Base-by-base conservation (phyloP, 2,113 vertebrate species). In the Haemorhous mexicanus region DNA sequence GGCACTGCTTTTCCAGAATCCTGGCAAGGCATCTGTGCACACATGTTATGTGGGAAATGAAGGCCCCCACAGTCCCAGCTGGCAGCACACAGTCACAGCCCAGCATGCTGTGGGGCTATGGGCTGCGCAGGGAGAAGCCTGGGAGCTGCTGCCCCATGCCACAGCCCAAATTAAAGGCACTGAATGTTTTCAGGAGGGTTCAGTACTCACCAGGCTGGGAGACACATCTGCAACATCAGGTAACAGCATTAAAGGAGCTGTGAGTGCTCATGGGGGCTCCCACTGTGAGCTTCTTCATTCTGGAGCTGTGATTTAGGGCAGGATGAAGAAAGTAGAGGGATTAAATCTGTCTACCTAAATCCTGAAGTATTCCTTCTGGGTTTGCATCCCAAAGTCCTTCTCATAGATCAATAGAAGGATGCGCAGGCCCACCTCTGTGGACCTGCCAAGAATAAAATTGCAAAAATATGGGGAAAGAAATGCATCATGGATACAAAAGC, bases 271-370 rank as follows among this genome's bases (percentile, higher is more conserved):
- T 22, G 44, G 55, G 2, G 0, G 28, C 24, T 90, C 74, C 63
- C 1, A 1, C 47, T 55, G 32, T 39, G 44, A 2, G 6, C 3
- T 26, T 84, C 53, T 69, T 88, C 35, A 55, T 9, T 78, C 44
- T 39, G 22, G 32, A 70, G 28, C 43, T 84, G 17, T 78, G 69
- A 94, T 63, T 86, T 86, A 87, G 47, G n/a, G 58, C 55, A 80
- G 68, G 61, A 75, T 76, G 44, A 94, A 83, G 24, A 68, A 73
- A 20, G 63, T 58, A 47, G 70, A 0, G 3, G 69, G 47, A 91
- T 93, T 85, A 84, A 63, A 73, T 33, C 50, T 72, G 67, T 74
- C 87, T 80, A 22, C 39, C 30, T 94, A 89, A 84, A 96, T 75
- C 44, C 72, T 66, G 63, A 70, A 5, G 16, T 62, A 46, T 72